phyloP scores from a whole-genome alignment of 2,113 vertebrate genomes.

The Erythrolamprus reginae region DNA sequence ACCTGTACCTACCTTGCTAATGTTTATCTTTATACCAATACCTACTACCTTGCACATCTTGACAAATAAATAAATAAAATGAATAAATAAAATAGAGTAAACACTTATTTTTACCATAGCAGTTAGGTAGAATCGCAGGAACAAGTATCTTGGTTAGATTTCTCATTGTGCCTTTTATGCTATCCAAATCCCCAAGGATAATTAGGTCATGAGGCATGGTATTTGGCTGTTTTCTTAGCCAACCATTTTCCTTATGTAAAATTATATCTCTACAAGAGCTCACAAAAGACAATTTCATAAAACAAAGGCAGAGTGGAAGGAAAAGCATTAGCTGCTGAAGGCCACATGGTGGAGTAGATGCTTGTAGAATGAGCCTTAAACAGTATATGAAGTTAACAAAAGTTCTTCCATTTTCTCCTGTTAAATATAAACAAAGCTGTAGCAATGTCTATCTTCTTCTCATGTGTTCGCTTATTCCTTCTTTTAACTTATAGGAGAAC shows the following conservation, averaged over 20 bases:
- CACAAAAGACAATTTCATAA: conserved; percentile 49
- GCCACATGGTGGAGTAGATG: conserved; percentile 65
- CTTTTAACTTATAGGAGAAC: background rate
- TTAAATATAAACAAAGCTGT: conserved; percentile 63
- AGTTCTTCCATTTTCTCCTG: conserved; percentile 64
- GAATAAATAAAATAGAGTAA: no score
- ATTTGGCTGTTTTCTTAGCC: conserved; percentile 12
- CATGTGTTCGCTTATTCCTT: conserved; percentile 22
- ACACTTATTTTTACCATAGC: background rate
- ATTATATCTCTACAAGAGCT: conserved; percentile 44
- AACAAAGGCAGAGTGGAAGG: conserved; percentile 25
- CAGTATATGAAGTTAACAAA: conserved; percentile 54
- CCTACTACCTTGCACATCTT: no score
- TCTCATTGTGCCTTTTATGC: conserved; percentile 3
- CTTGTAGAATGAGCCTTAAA: conserved; percentile 63
- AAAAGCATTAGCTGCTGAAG: conserved; percentile 53
- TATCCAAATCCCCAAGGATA: background rate
- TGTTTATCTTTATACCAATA: no score
- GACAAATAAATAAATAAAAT: no score
- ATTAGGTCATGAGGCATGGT: conserved; percentile 6
- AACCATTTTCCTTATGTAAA: conserved; percentile 39
- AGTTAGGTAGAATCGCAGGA: background rate
- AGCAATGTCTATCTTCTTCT: conserved; percentile 45
- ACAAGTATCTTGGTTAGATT: background rate
- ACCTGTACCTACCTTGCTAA: no score